Evolutionary conservation across 2,113 vertebrate species (phyloP).

Genomic region (Toxotes jaculatrix): DNA sequence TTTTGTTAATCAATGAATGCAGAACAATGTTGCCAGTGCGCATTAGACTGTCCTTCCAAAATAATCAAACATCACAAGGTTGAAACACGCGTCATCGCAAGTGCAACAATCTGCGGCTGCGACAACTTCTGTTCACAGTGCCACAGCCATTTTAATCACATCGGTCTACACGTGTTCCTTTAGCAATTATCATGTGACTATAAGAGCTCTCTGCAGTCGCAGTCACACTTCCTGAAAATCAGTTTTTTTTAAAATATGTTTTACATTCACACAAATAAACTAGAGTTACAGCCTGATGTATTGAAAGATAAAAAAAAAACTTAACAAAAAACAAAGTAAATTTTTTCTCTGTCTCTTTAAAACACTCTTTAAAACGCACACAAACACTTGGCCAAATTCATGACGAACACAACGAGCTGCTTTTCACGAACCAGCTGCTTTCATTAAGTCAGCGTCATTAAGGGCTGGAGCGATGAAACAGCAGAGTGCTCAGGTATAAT

Average conservation of each 20-base stretch:
- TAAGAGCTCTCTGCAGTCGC: not conserved
- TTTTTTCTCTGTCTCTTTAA: no score
- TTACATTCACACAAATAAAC: slow-evolving; percentile 9
- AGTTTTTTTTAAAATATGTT: not conserved
- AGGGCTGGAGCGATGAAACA: slow-evolving; percentile 41
- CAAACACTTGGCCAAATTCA: slow-evolving; percentile 27
- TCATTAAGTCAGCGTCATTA: slow-evolving; percentile 48
- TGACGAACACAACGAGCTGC: slow-evolving; percentile 5
- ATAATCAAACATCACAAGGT: not conserved
- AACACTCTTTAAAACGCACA: not conserved
- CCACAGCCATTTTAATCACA: no score
- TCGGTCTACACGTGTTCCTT: not conserved
- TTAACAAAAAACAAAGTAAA: no score
- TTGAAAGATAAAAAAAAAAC: not conserved
- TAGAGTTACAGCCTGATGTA: not conserved
- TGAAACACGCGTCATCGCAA: not conserved
- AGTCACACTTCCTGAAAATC: not conserved
- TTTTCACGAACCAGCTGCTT: slow-evolving; percentile 41
- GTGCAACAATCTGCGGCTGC: not conserved
- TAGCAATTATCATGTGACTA: not conserved
- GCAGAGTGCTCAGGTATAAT: slow-evolving; percentile 62
- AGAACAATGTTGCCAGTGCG: not conserved
- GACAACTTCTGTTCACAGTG: not conserved
- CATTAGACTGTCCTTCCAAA: not conserved
- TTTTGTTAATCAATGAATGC: not conserved